Evolutionary conservation across 53 echinoderm and acorn worm species (phyloP).

Genomic region (Temnopleurus reevesii): DNA sequence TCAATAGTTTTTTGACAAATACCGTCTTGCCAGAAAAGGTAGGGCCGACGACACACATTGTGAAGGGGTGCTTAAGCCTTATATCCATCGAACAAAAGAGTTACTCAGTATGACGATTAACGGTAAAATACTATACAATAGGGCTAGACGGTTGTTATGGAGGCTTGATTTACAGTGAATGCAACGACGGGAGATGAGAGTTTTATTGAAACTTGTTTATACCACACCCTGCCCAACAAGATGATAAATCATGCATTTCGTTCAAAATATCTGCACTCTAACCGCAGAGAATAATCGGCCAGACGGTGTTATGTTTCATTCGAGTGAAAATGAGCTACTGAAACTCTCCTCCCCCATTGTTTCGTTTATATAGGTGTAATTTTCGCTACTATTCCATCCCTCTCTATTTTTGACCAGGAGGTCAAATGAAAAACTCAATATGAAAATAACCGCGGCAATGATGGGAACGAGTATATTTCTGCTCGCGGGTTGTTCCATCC

Average conservation of each 20-base stretch:
- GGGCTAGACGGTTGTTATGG: background rate
- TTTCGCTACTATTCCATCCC: background rate
- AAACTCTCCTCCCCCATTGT: background rate
- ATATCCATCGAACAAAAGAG: background rate
- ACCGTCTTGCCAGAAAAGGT: slow-evolving; percentile 56
- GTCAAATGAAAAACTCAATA: background rate
- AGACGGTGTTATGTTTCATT: background rate
- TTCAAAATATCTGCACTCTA: background rate
- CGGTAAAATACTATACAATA: background rate
- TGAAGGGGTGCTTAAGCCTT: slow-evolving; percentile 58
- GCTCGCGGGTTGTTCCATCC: background rate
- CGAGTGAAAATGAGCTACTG: background rate
- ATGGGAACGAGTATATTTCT: background rate
- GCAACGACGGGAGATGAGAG: slow-evolving; percentile 54
- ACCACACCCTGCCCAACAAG: background rate
- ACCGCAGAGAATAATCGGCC: background rate
- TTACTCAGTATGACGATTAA: background rate
- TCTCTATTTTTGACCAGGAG: background rate
- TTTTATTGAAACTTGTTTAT: background rate
- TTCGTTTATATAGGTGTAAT: background rate
- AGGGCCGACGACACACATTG: slow-evolving; percentile 48
- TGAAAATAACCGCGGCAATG: background rate
- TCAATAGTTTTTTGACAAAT: slow-evolving; percentile 54
- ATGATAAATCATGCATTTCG: background rate
- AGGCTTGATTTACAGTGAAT: too few species aligned